phyloP scores from a whole-genome alignment of 92 coral and sea anemone species.

The Phenganax stokvisi region DNA sequence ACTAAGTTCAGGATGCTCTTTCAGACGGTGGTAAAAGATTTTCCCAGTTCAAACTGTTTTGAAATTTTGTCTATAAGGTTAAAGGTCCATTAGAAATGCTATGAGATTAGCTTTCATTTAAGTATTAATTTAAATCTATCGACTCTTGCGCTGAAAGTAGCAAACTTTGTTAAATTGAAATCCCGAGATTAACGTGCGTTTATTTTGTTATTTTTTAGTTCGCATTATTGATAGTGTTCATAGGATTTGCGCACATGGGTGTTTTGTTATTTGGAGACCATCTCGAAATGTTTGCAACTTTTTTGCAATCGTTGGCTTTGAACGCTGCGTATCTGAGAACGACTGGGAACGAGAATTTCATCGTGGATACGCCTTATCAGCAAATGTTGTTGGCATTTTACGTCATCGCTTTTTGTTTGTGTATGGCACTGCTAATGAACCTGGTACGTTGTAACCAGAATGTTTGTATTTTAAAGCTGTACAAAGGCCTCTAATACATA shows the following conservation, averaged over 20 bases:
- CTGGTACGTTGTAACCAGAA: conserved; percentile 14
- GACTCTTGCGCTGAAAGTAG: not conserved
- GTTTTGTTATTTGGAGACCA: conserved; percentile 28
- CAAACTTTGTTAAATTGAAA: not conserved
- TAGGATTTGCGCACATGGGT: conserved; percentile 30
- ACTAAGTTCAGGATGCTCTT: too few species aligned
- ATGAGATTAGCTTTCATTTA: too few species aligned
- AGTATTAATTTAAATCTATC: not conserved
- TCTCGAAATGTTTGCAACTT: conserved; percentile 16
- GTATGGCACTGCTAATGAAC: not conserved
- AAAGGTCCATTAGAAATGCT: too few species aligned
- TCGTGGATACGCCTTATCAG: not conserved
- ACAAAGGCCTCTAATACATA: too few species aligned
- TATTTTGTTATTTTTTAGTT: conserved; percentile 23
- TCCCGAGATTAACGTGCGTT: not conserved
- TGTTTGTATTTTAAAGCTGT: not conserved
- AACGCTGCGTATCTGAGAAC: conserved; percentile 11
- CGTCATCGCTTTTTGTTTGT: conserved; percentile 27
- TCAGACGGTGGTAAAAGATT: too few species aligned
- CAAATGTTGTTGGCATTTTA: conserved; percentile 5
- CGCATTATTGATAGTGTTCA: conserved; percentile 10
- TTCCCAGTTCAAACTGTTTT: too few species aligned
- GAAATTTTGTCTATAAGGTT: too few species aligned
- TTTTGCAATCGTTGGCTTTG: conserved; percentile 12
- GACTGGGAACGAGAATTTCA: not conserved